A percentile compares a stretch with the other conserved stretches of the same genome.
These are phyloP conservation scores for Eumaeus atala DNA, from an alignment of 1,140 invertebrate species.

Conservation along the genomic window DNA sequence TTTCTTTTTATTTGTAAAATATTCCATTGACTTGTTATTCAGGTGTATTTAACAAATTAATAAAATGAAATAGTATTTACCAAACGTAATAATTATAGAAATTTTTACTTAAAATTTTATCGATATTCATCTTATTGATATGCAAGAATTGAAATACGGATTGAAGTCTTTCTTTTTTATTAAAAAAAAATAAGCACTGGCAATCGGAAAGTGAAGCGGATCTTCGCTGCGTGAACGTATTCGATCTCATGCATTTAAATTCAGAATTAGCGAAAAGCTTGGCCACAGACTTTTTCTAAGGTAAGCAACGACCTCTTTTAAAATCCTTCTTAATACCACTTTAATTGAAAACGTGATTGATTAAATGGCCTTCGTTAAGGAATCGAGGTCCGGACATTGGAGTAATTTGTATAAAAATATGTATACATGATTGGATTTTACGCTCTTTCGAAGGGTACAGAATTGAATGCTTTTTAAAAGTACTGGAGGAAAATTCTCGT, in stretches of 20 bases:
- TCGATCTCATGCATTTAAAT: slow-evolving; percentile 72
- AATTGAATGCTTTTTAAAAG: slow-evolving; percentile 1
- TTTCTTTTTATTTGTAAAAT: no score
- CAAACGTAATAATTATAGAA: no score
- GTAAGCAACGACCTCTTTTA: slow-evolving; percentile 50
- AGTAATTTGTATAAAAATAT: background rate
- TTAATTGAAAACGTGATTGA: slow-evolving; percentile 59
- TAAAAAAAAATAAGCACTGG: slow-evolving; percentile 53
- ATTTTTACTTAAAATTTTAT: no score
- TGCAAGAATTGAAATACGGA: background rate
- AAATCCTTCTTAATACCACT: slow-evolving; percentile 45
- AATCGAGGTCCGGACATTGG: background rate
- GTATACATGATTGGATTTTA: slow-evolving; percentile 20
- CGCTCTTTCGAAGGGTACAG: slow-evolving; percentile 5
- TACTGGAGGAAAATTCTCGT: no score
- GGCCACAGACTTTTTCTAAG: slow-evolving; percentile 52
- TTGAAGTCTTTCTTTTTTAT: slow-evolving; percentile 3
- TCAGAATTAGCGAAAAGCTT: slow-evolving; percentile 65
- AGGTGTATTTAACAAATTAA: no score
- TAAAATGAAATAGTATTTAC: no score
- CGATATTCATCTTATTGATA: no score
- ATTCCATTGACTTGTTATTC: no score
- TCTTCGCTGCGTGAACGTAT: slow-evolving; percentile 50
- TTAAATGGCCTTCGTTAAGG: slow-evolving; percentile 41
- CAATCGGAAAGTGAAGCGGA: slow-evolving; percentile 46